These are phyloP conservation scores for Microplitis mediator DNA, from an alignment of 1,140 invertebrate genomes.

Conservation along the genomic window DNA sequence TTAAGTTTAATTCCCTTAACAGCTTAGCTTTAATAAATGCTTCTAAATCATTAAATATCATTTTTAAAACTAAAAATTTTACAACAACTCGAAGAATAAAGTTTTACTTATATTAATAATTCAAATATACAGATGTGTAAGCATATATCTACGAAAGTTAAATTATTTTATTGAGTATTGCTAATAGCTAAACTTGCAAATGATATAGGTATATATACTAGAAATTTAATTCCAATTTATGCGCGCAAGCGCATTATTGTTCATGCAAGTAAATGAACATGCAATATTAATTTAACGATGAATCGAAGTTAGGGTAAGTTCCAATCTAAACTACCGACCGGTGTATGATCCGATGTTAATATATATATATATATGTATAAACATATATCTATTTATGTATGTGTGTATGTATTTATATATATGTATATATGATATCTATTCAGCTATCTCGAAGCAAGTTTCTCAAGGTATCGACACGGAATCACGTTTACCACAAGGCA, in stretches of 20 bases:
- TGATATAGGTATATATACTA: background rate
- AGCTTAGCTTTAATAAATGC: too few species aligned
- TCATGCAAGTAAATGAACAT: conserved; percentile 3
- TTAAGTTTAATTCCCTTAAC: too few species aligned
- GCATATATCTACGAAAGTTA: too few species aligned
- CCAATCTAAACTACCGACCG: background rate
- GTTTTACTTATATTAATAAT: too few species aligned
- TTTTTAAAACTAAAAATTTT: too few species aligned
- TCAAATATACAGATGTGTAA: too few species aligned
- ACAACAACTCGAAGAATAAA: too few species aligned
- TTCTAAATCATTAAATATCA: too few species aligned
- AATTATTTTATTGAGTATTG: too few species aligned
- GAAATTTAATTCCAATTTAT: background rate
- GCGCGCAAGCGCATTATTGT: background rate
- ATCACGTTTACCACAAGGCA: conserved; percentile 1
- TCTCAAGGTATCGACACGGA: background rate
- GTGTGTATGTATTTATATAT: too few species aligned
- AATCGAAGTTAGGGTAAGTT: background rate
- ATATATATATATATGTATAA: background rate
- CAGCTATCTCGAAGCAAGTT: background rate
- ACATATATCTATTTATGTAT: background rate
- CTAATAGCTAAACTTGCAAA: background rate
- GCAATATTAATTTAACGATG: background rate
- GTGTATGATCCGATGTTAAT: background rate
- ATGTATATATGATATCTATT: too few species aligned